Percentiles rank a stretch among this genome's conserved stretches.
phyloP scores from a whole-genome alignment of 2,113 vertebrate genomes.

The Cnemophilus loriae region DNA sequence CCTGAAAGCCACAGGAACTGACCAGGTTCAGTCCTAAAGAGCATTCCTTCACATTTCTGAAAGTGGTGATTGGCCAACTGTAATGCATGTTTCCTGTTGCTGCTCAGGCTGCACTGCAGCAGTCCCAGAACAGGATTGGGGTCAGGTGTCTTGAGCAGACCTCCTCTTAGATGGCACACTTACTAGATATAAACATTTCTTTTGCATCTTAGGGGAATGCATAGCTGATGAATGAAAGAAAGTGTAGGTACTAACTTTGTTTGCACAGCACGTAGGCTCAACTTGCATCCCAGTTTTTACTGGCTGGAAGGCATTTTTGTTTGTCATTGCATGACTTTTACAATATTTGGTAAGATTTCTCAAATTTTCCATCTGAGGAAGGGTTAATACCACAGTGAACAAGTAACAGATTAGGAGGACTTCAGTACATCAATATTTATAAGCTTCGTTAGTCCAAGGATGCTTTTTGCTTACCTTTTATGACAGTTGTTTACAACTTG shows the following conservation, averaged over 20 bases:
- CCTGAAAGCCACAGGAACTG: not conserved
- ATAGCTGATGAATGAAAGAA: not conserved
- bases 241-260: not conserved
- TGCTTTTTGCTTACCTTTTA: not conserved
- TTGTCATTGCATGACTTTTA: not conserved
- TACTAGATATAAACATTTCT: not conserved
- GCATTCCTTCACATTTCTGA: not conserved
- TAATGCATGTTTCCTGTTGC: not conserved
- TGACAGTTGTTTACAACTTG: not conserved
- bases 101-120: not conserved
- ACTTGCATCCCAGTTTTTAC: not conserved
- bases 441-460: not conserved
- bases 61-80: not conserved
- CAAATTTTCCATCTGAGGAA: not conserved
- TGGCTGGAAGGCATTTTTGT: not conserved
- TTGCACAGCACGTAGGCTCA: not conserved
- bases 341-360: not conserved
- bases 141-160: not conserved
- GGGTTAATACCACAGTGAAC: not conserved
- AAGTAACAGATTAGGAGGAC: not conserved
- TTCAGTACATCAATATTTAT: not conserved
- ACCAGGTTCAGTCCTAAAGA: not conserved
- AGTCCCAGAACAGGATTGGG: not conserved
- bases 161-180: constrained; percentile 4
- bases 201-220: constrained; percentile 41